Percentiles rank a stretch among this genome's conserved stretches.
Evolutionary conservation across 1,140 invertebrate genomes (phyloP).

Genomic region (Panagrolaimus sp.): DNA sequence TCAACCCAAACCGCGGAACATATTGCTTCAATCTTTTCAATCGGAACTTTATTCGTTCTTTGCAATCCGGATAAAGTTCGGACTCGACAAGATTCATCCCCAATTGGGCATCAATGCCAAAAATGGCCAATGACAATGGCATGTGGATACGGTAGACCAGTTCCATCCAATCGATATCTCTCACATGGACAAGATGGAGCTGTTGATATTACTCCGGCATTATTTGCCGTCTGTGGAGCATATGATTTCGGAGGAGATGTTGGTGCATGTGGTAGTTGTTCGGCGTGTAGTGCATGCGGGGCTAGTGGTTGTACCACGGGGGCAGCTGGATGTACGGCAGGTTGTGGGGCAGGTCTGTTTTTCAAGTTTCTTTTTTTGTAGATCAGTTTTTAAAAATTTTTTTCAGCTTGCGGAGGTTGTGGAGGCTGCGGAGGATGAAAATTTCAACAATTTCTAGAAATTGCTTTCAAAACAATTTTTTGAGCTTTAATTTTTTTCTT

Average conservation of each 20-base stretch:
- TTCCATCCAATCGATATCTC: constrained; percentile 41
- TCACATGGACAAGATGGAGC: constrained; percentile 28
- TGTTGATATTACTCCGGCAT: constrained; percentile 36
- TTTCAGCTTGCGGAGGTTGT: constrained; percentile 44
- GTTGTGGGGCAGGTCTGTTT: constrained; percentile 20
- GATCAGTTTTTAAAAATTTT: constrained; percentile 26
- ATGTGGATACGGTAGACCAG: constrained; percentile 42
- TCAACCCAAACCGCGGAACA: constrained; percentile 46
- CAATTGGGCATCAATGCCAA: constrained; percentile 44
- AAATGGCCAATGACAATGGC: constrained; percentile 50
- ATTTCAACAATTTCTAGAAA: too few relatives aligned
- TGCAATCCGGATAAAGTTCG: constrained; percentile 51
- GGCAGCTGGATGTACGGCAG: constrained; percentile 3
- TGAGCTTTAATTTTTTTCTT: too few relatives aligned
- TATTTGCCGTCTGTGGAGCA: constrained; percentile 39
- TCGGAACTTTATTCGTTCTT: constrained; percentile 47
- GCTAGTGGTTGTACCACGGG: background rate
- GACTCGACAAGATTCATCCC: constrained; percentile 22
- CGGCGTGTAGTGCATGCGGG: background rate
- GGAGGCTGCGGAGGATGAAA: constrained; percentile 32
- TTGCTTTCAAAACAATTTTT: too few relatives aligned
- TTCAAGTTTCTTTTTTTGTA: background rate
- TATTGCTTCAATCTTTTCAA: constrained; percentile 46
- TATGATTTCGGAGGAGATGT: constrained; percentile 2
- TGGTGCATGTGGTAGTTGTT: constrained; percentile 8